These are phyloP conservation scores for Myanophis thanlyinensis DNA, from an alignment of 2,113 vertebrate genomes.

Conservation along the genomic window DNA sequence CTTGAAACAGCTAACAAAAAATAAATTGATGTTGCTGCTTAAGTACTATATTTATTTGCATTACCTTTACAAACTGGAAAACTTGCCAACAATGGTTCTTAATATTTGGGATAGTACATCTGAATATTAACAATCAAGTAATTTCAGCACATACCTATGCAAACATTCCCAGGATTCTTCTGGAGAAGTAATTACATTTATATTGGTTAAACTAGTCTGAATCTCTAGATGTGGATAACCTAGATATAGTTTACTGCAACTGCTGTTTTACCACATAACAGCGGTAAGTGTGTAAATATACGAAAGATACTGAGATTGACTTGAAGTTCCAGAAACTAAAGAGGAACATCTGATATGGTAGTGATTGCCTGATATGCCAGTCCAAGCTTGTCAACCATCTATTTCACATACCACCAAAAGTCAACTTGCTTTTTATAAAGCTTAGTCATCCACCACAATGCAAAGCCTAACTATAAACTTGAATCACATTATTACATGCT, in stretches of 20 bases:
- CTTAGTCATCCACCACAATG: constrained; percentile 7
- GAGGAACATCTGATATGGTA: not conserved
- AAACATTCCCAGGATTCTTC: not conserved
- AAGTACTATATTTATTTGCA: not conserved
- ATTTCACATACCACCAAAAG: constrained; percentile 10
- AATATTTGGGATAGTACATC: too few relatives aligned
- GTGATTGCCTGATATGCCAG: not conserved
- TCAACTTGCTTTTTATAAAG: not conserved
- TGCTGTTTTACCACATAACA: not conserved
- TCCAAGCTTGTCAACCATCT: not conserved
- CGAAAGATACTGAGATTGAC: not conserved
- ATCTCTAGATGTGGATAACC: not conserved
- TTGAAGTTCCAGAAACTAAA: not conserved
- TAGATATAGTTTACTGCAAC: not conserved
- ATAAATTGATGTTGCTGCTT: not conserved
- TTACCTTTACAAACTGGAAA: not conserved
- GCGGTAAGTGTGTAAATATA: not conserved
- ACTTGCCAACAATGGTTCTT: not conserved
- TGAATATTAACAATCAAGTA: not conserved
- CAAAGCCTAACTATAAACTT: accelerated
- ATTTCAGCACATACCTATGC: not conserved
- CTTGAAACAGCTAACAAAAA: not conserved
- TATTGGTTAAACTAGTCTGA: not conserved
- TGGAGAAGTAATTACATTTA: not conserved
- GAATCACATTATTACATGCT: not conserved